phyloP scores from a whole-genome alignment of 2,113 vertebrate genomes.

The Benitochromis conjunctus region DNA sequence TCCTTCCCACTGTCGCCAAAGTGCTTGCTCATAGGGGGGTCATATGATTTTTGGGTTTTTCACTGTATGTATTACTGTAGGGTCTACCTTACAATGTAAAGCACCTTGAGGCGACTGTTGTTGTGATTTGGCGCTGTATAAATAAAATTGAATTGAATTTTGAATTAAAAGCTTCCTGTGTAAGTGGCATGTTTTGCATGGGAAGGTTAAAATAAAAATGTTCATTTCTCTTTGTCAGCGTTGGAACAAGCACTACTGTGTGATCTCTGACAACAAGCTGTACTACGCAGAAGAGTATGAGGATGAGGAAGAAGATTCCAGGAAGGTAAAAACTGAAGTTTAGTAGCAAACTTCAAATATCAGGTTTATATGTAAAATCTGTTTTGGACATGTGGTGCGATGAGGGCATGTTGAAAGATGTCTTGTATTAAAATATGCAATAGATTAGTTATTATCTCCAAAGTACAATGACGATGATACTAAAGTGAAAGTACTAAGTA shows the following conservation, averaged over 20 bases:
- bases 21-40: too few relatives aligned
- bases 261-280: conserved; percentile 86
- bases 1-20: too few relatives aligned
- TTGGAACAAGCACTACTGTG: conserved; percentile 94
- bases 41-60: too few relatives aligned
- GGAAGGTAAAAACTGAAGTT: conserved; percentile 63
- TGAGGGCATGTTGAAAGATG: neutral
- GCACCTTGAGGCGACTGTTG: too few relatives aligned
- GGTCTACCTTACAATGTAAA: too few relatives aligned
- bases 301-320: conserved; percentile 78
- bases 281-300: conserved; percentile 93
- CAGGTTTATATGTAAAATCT: neutral
- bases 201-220: neutral
- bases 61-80: too few relatives aligned
- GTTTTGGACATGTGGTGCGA: neutral
- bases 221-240: conserved; percentile 64
- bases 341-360: neutral
- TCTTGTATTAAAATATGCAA: rapidly evolving
- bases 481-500: neutral
- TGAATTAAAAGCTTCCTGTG: neutral
- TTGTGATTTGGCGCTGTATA: too few relatives aligned
- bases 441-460: neutral
- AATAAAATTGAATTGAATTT: too few relatives aligned
- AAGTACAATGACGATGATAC: neutral
- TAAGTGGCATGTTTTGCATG: neutral